These are phyloP conservation scores for Ooceraea biroi DNA, from an alignment of 1,140 invertebrate species.

Conservation along the genomic window DNA sequence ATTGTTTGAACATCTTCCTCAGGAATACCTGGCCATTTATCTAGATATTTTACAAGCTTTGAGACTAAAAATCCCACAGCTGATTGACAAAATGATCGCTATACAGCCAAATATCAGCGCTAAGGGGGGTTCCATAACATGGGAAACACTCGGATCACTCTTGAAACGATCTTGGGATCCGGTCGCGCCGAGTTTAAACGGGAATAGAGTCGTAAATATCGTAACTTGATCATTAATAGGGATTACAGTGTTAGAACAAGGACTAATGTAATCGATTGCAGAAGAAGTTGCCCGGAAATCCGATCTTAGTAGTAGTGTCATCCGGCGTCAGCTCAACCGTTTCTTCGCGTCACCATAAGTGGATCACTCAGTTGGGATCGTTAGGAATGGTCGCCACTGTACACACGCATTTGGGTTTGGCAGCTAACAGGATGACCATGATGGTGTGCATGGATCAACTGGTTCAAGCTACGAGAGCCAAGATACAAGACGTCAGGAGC, in stretches of 20 bases:
- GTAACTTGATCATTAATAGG: conserved; percentile 44
- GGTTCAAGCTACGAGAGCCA: conserved; percentile 89
- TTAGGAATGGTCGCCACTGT: conserved; percentile 91
- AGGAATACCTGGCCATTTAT: conserved; percentile 91
- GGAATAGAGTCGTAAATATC: conserved; percentile 87
- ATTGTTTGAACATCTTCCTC: conserved; percentile 90
- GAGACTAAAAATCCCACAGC: conserved; percentile 91
- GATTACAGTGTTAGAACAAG: background rate
- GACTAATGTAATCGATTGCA: conserved; percentile 77
- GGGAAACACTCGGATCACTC: conserved; percentile 89
- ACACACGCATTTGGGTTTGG: conserved; percentile 85
- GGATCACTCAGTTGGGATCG: conserved; percentile 89
- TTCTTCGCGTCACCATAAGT: conserved; percentile 89
- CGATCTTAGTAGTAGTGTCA: conserved; percentile 90
- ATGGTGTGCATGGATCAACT: conserved; percentile 90
- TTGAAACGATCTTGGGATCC: conserved; percentile 94
- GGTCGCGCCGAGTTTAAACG: conserved; percentile 86
- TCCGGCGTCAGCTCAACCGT: conserved; percentile 83
- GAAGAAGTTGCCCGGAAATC: conserved; percentile 91
- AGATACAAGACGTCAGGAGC: conserved; percentile 90
- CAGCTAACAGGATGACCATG: conserved; percentile 86
- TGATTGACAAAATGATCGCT: conserved; percentile 92
- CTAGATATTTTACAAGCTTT: conserved; percentile 93
- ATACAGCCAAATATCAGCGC: conserved; percentile 84
- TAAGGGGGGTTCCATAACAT: conserved; percentile 83